phyloP scores from a whole-genome alignment of 2,113 vertebrate species.

The rat (Rattus norvegicus) region DNA sequence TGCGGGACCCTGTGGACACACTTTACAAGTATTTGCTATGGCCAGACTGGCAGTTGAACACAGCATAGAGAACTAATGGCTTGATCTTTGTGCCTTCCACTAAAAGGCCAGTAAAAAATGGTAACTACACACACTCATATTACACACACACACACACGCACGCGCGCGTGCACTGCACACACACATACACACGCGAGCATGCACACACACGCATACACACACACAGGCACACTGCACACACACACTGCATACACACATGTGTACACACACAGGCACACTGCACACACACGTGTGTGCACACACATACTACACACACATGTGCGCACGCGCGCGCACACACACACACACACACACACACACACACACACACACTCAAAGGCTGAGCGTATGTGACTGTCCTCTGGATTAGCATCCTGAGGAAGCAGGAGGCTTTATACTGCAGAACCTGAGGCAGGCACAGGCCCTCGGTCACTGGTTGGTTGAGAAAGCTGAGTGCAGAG shows the following conservation, averaged over 20 bases:
- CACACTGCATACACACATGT: not conserved
- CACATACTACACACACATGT: not conserved
- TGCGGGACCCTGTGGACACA: not conserved
- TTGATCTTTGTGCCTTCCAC: not conserved
- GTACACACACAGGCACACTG: not conserved
- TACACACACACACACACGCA: not conserved
- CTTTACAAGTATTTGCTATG: not conserved
- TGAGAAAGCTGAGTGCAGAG: not conserved
- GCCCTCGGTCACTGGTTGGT: not conserved
- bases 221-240: too few relatives aligned
- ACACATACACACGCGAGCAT: not conserved
- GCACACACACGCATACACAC: not conserved
- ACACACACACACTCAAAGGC: not conserved
- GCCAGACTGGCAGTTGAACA: not conserved
- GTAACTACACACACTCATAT: too few relatives aligned
- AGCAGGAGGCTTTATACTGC: not conserved
- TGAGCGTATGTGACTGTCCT: not conserved
- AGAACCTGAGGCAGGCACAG: not conserved
- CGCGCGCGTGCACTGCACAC: not conserved
- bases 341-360: not conserved
- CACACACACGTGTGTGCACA: not conserved
- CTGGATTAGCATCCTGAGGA: not conserved
- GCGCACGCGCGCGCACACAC: not conserved
- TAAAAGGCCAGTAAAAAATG: constrained; percentile 2
- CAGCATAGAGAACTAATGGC: not conserved